A percentile compares a stretch with the other conserved stretches of the same genome.
These are phyloP conservation scores for Corythornis madagascariensis DNA, from an alignment of 2,113 vertebrate genomes.

Conservation along the genomic window DNA sequence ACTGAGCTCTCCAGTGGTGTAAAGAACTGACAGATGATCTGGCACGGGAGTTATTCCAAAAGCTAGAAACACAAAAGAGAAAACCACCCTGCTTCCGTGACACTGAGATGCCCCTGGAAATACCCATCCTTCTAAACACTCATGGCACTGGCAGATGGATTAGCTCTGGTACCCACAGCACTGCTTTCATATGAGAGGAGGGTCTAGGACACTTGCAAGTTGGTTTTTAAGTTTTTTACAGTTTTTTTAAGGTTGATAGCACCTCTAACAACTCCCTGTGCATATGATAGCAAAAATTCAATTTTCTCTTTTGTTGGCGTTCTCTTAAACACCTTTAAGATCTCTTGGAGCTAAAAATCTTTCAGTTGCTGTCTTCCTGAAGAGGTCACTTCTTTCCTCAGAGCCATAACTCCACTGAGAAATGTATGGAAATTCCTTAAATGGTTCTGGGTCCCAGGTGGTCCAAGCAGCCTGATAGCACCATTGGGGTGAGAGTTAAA, in stretches of 20 bases:
- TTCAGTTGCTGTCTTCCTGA: neutral
- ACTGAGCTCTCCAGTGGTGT: neutral
- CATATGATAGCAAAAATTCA: neutral
- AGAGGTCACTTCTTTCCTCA: neutral
- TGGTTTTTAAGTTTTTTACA: too few species aligned
- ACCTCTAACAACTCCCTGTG: neutral
- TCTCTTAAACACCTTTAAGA: neutral
- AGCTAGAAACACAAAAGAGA: neutral
- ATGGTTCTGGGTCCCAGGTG: neutral
- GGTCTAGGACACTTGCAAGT: neutral
- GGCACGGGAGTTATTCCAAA: neutral
- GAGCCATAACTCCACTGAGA: neutral
- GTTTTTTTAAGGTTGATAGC: neutral
- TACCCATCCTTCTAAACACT: neutral
- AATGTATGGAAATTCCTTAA: neutral
- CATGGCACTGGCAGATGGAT: neutral
- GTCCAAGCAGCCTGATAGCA: neutral
- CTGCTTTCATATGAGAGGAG: neutral
- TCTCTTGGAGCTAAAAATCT: neutral
- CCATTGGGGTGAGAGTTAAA: neutral
- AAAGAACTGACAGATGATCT: neutral
- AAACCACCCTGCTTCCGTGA: neutral
- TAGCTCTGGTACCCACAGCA: neutral
- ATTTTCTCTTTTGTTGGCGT: neutral
- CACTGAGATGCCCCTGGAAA: neutral